phyloP scores from a whole-genome alignment of 2,888 invertebrate species.

The Drosophila lacicola region DNA sequence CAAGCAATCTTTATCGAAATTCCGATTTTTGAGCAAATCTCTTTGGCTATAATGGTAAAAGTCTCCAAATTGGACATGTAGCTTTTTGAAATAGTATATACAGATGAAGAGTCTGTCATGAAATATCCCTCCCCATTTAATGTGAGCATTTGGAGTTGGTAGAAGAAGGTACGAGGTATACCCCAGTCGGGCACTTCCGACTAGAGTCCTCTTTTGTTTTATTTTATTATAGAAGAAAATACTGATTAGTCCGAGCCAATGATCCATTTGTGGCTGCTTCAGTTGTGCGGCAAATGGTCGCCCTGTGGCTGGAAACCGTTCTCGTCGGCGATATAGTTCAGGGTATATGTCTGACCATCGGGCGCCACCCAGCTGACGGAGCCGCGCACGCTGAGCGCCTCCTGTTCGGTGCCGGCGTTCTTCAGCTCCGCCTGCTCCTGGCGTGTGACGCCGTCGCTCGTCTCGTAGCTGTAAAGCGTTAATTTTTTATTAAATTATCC shows the following conservation, averaged over 20 bases:
- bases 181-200: too few relatives aligned
- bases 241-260: conserved; percentile 14
- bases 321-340: conserved; percentile 86
- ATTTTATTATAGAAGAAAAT: conserved; percentile 4
- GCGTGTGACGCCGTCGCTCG: conserved; percentile 85
- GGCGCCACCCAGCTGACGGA: conserved; percentile 85
- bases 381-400: conserved; percentile 85
- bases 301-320: conserved; percentile 86
- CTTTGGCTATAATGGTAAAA: too few relatives aligned
- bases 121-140: too few relatives aligned
- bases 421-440: conserved; percentile 85
- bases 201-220: too few relatives aligned
- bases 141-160: too few relatives aligned
- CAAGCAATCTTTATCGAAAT: too few relatives aligned
- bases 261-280: background rate
- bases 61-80: too few relatives aligned
- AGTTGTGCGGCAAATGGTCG: conserved; percentile 80
- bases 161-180: too few relatives aligned
- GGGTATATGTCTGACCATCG: conserved; percentile 86
- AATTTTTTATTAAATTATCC: background rate
- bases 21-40: too few relatives aligned
- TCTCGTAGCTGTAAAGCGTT: conserved; percentile 80
- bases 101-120: too few relatives aligned
- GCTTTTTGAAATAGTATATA: too few relatives aligned
- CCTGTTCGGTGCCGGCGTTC: conserved; percentile 85